These are phyloP conservation scores for Chaenodraco wilsoni DNA, from an alignment of 2,797 vertebrate species.

Conservation along the genomic window DNA sequence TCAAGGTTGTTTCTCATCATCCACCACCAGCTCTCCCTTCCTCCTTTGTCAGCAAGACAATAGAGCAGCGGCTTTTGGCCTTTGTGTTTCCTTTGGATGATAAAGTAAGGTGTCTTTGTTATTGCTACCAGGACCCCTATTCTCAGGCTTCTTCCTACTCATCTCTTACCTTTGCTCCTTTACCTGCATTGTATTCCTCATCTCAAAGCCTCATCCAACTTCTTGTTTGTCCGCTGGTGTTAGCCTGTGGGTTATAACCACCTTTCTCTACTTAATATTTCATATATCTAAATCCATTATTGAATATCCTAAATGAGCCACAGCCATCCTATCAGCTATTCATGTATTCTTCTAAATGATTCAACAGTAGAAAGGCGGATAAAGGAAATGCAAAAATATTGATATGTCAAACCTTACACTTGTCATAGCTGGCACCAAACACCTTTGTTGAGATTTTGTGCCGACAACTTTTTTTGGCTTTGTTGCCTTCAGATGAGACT, in stretches of 20 bases:
- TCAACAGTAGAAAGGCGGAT: slow-evolving; percentile 52
- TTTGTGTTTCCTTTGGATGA: slow-evolving; percentile 19
- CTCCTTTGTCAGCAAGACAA: slow-evolving; percentile 22
- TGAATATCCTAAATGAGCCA: slow-evolving; percentile 69
- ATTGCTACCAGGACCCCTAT: slow-evolving; percentile 4
- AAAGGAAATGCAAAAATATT: slow-evolving; percentile 70
- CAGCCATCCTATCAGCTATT: slow-evolving; percentile 69
- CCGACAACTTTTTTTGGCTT: slow-evolving; percentile 16
- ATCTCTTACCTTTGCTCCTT: background rate
- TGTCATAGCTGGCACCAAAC: slow-evolving; percentile 25
- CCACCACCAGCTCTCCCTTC: slow-evolving; percentile 2
- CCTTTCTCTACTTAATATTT: slow-evolving; percentile 79
- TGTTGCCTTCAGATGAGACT: slow-evolving; percentile 41
- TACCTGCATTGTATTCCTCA: slow-evolving; percentile 15
- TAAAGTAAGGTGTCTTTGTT: slow-evolving; percentile 14
- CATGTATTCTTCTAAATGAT: slow-evolving; percentile 77
- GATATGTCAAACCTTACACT: slow-evolving; percentile 50
- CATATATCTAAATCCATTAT: slow-evolving; percentile 81
- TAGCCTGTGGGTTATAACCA: slow-evolving; percentile 54
- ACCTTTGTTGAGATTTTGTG: slow-evolving; percentile 12
- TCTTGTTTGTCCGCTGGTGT: slow-evolving; percentile 71
- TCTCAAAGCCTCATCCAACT: slow-evolving; percentile 33
- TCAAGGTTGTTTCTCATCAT: slow-evolving; percentile 4
- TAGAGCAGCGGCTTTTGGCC: slow-evolving; percentile 26
- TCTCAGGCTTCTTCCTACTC: slow-evolving; percentile 5